Base-by-base conservation (phyloP, 2,797 vertebrate genomes). In the Hyperoplus lanceolatus region DNA sequence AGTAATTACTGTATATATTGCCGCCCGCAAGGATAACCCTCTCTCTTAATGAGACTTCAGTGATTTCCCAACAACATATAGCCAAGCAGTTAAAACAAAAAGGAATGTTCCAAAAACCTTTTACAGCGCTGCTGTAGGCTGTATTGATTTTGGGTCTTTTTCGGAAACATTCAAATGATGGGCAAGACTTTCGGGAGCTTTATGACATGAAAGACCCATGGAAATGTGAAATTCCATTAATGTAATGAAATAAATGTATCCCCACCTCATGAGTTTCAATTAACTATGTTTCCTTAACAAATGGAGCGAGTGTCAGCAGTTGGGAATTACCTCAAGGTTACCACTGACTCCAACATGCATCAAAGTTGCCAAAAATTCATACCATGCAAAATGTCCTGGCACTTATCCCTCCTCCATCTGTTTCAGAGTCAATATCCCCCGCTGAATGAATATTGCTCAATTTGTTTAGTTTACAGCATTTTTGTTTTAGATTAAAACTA, bases 91-190 rank as follows among this genome's bases (percentile, higher is more conserved):
- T 29, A 3, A 81, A 38, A 77, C 56, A 77, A 75, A 70, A 29
- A 62, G 41, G 6, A 50, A 3, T 41, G 51, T 10, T 83, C 29
- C 70, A 71, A 46, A 29, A 75, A 60, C 39, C 39, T 76, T 70
- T 87, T 63, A 71, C 42, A 72, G 16, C 1, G 1, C 38, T 39
- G 49, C 64, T 58, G 48, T 50, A 18, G 41, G 62, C 29, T 4
- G 1, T 70, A 85, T 90, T 74, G 87, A 91, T 90, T 89, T 90
- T 74, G 9, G 18, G 14, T 73, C 70, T 76, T 56, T 73, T 81
- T 77, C 18, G 8, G 75, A 69, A 79, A 79, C 14, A 73, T 86
- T 88, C 77, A 78, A 85, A 80, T 65, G 60, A 84, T 62, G n/a
- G 60, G 57, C 59, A 83, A 84, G 60, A 67, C 54, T 50, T 79